phyloP scores from a whole-genome alignment of 2,888 invertebrate genomes.

The Noctua janthe region DNA sequence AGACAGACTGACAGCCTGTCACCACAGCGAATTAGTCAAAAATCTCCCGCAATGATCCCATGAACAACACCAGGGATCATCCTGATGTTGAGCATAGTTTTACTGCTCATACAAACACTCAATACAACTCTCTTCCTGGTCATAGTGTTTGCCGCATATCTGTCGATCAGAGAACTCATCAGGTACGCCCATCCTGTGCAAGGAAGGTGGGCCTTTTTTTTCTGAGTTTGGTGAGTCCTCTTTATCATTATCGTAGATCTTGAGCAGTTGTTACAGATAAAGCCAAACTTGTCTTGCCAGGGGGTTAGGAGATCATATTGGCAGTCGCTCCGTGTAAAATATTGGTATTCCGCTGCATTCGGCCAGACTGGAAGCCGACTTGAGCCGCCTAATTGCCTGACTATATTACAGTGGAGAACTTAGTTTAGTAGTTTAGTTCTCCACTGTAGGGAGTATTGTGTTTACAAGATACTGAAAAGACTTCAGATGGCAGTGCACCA shows the following conservation, averaged over 20 bases:
- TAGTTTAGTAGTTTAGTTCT: no score
- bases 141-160: conserved; percentile 33
- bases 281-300: not conserved
- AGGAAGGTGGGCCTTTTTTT: not conserved
- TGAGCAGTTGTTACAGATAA: not conserved
- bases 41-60: conserved; percentile 45
- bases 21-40: not conserved
- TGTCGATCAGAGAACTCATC: conserved; percentile 40
- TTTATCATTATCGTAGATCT: not conserved
- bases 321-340: not conserved
- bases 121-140: conserved; percentile 39
- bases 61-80: conserved; percentile 28
- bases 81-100: conserved; percentile 29
- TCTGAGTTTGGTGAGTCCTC: conserved; percentile 13
- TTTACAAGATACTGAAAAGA: not conserved
- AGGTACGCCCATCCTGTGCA: conserved; percentile 9
- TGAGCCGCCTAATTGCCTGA: not conserved
- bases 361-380: not conserved
- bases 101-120: conserved; percentile 20
- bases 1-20: conserved; percentile 20
- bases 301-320: not conserved
- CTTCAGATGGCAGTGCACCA: not conserved
- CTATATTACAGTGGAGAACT: not conserved
- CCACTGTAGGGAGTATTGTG: not conserved
- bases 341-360: not conserved